Base-by-base conservation (phyloP, 1,140 invertebrate genomes). In the Notospermus geniculatus region DNA sequence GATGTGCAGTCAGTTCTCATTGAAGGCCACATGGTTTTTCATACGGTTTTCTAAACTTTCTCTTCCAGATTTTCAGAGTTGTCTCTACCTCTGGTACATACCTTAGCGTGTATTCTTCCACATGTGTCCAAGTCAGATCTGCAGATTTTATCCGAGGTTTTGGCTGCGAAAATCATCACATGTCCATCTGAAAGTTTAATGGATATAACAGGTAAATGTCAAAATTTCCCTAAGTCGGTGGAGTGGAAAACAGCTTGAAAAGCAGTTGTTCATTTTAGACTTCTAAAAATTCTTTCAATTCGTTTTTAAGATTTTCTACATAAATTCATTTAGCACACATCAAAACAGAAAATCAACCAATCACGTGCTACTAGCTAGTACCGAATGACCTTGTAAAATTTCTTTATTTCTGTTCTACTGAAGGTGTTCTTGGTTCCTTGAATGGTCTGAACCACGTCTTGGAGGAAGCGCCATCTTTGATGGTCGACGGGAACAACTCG, bases 91-190 rank as follows among this genome's bases (percentile, higher is more conserved):
- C 46, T 50, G 25, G 19, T 50, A 27, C 46, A 50, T n/a, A 50
- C 46, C 4, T 27, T 50, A 23, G 46, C 25, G 46, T 23, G 19
- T 27, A 50, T 50, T 50, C 46, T 50, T 5, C 46, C 5, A 27
- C 25, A 50, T 5, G 19, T 50, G n/a, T 50, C 46, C 4, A n/a
- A 50, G n/a, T 27, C 46, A 15, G 32, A 36, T 15, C 4, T 36
- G 4, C 32, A 36, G 15, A 36, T 36, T 36, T 36, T 71, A 15
- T 57, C 57, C 15, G 67, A 73, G 52, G 68, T 73, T 29, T 63
- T 73, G 60, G 70, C 68, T 13, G 71, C 71, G 39, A 65, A 70
- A 53, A 43, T 71, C 43, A 66, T 73, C n/a, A 71, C 65, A 61
- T 57, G 59, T 58, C 57, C 60, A 45, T 25, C 30, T 13, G 64